phyloP scores from a whole-genome alignment of 2,888 invertebrate genomes.

The Rhagonycha lutea region DNA sequence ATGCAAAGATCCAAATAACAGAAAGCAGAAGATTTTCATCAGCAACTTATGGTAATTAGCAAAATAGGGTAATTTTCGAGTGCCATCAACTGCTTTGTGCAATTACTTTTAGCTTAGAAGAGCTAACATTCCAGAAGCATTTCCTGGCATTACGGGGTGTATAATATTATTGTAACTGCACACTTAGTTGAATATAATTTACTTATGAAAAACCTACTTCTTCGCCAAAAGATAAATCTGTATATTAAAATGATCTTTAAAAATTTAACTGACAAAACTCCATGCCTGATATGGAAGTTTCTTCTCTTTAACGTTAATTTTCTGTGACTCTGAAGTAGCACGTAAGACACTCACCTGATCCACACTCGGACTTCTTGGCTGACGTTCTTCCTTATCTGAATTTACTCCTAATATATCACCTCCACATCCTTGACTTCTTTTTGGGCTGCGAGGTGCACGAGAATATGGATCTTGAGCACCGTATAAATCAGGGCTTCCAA shows the following conservation, averaged over 20 bases:
- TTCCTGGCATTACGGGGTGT: constrained; percentile 10
- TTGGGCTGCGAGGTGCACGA: constrained; percentile 77
- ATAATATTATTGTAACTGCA: constrained; percentile 16
- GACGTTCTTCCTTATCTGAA: constrained; percentile 52
- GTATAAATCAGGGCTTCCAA: constrained; percentile 90
- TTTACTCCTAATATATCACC: constrained; percentile 52
- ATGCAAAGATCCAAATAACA: constrained; percentile 49
- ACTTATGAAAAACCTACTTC: constrained; percentile 16
- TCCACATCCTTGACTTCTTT: constrained; percentile 58
- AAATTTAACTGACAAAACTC: constrained; percentile 6
- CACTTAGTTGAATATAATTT: constrained; percentile 26
- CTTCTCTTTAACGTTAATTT: background rate
- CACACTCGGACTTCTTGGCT: constrained; percentile 82
- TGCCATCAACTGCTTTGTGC: constrained; percentile 35
- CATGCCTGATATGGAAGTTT: constrained; percentile 15
- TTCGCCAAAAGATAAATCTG: constrained; percentile 7
- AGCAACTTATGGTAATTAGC: constrained; percentile 48
- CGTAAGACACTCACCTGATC: constrained; percentile 75
- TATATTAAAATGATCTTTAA: constrained; percentile 5
- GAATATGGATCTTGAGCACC: constrained; percentile 87
- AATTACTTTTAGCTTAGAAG: constrained; percentile 27
- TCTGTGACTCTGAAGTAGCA: background rate
- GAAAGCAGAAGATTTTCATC: constrained; percentile 43
- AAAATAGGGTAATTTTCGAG: constrained; percentile 42
- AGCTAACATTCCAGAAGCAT: constrained; percentile 24